Evolutionary conservation across 2,888 invertebrate species (phyloP).

Genomic region (Eupithecia subumbrata): DNA sequence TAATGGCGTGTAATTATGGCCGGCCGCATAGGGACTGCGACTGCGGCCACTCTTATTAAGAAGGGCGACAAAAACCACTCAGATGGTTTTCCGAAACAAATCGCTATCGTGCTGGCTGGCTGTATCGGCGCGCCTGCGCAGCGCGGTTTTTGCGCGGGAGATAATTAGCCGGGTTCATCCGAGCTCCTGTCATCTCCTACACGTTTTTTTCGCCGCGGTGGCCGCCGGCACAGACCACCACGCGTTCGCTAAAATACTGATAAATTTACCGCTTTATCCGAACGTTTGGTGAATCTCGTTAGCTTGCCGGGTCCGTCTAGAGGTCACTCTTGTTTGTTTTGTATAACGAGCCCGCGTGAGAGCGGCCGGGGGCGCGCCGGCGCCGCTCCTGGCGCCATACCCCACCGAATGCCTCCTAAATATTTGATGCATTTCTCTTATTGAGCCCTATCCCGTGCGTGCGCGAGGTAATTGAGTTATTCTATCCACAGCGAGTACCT

Average conservation of each 20-base stretch:
- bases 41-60: slow-evolving; percentile 64
- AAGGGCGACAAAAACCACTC: slow-evolving; percentile 59
- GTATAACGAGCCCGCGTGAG: slow-evolving; percentile 74
- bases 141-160: slow-evolving; percentile 67
- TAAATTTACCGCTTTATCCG: slow-evolving; percentile 83
- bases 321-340: slow-evolving; percentile 84
- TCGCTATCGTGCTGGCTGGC: slow-evolving; percentile 65
- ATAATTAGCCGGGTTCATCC: slow-evolving; percentile 77
- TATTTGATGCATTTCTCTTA: slow-evolving; percentile 79
- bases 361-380: slow-evolving; percentile 78
- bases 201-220: slow-evolving; percentile 69
- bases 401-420: slow-evolving; percentile 73
- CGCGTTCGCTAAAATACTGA: slow-evolving; percentile 74
- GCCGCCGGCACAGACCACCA: slow-evolving; percentile 74
- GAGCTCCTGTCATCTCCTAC: slow-evolving; percentile 80
- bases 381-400: slow-evolving; percentile 79
- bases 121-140: slow-evolving; percentile 67
- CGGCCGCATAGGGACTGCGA: slow-evolving; percentile 58
- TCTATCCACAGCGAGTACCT: slow-evolving; percentile 49
- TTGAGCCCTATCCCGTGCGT: slow-evolving; percentile 66
- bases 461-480: slow-evolving; percentile 74
- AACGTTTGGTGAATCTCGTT: slow-evolving; percentile 81
- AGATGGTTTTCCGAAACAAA: slow-evolving; percentile 63
- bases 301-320: slow-evolving; percentile 76
- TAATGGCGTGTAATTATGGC: slow-evolving; percentile 71